Evolutionary conservation across 2,113 vertebrate species (phyloP), one percentile per base, ranked within the genome.

Genomic region (Centropus bengalensis): DNA sequence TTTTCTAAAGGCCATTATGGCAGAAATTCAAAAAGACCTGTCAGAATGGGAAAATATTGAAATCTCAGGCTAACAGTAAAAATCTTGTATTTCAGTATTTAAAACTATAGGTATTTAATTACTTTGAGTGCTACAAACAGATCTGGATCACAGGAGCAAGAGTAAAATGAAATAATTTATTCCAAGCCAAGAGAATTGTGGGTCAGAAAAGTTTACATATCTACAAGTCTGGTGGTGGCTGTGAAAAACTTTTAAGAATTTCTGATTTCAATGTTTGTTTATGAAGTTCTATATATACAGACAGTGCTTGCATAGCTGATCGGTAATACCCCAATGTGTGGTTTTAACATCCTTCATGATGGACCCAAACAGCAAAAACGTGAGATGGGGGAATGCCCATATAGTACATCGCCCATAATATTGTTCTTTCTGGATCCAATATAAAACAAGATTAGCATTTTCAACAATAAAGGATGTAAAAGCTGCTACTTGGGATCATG

Each of bases 401-500:
- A 8, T 24, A 11, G 4, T 0, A 0, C 9, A 28, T 4, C 28
- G 13, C 33, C 32, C 24, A 5, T 8, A 14, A 24, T 8, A 77
- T 11, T 54, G 56, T 16, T 58, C 36, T 74, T 49, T 51, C 22
- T 82, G 80, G 17, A 59, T 44, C 9, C 27, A 64, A 19, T 8
- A 49, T 67, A 62, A n/a, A 42, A 20, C 21, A 74, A 4, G 30
- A 75, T 58, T 13, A 13, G 3, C 7, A 5, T 54, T 83, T 36
- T 40, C 49, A 54, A 64, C 33, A 69, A n/a, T 8, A 52, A 42
- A 52, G 12, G 49, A 40, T 21, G 21, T 40, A 33, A 58, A 68
- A 59, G 6, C 12, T 73, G 36, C 8, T 67, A 20, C 8, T 23
- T 75, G 47, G 33, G 23, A 74, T 12, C 15, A 27, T 27, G 12